These are phyloP conservation scores for Aleiodes testaceus DNA, from an alignment of 2,888 invertebrate species.

Conservation along the genomic window DNA sequence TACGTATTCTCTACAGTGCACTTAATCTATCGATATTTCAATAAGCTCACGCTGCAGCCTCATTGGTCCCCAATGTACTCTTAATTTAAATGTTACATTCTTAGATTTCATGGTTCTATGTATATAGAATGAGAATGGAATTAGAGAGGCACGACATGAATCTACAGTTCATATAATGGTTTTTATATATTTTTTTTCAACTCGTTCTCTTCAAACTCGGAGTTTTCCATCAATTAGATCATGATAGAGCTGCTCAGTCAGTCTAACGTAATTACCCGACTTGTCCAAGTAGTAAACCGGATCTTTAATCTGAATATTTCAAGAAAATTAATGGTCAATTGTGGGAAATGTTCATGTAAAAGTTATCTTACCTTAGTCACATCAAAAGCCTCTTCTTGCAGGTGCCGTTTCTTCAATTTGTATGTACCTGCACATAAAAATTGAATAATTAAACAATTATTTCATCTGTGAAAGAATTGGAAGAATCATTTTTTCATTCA, in stretches of 20 bases:
- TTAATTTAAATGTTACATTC: no score
- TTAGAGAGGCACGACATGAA: no score
- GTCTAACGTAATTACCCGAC: constrained; percentile 76
- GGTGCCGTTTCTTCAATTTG: constrained; percentile 91
- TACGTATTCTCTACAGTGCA: not conserved
- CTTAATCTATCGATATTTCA: not conserved
- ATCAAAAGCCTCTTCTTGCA: constrained; percentile 90
- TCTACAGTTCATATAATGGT: constrained; percentile 5
- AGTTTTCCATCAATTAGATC: constrained; percentile 73
- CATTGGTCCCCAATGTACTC: not conserved
- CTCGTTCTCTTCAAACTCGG: constrained; percentile 53
- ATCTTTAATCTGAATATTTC: constrained; percentile 76
- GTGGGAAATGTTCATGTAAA: constrained; percentile 74
- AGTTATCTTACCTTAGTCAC: constrained; percentile 77
- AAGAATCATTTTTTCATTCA: constrained; percentile 50
- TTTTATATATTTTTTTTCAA: not conserved
- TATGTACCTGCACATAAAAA: constrained; percentile 82
- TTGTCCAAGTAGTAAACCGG: constrained; percentile 82
- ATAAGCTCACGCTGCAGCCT: not conserved
- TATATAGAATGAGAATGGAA: no score
- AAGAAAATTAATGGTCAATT: constrained; percentile 1
- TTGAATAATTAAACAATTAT: not conserved
- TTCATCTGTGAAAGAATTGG: not conserved
- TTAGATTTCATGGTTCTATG: not conserved
- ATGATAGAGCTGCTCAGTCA: constrained; percentile 77